Evolutionary conservation across 2,888 invertebrate genomes (phyloP).

Genomic region (Calameuta filiformis): DNA sequence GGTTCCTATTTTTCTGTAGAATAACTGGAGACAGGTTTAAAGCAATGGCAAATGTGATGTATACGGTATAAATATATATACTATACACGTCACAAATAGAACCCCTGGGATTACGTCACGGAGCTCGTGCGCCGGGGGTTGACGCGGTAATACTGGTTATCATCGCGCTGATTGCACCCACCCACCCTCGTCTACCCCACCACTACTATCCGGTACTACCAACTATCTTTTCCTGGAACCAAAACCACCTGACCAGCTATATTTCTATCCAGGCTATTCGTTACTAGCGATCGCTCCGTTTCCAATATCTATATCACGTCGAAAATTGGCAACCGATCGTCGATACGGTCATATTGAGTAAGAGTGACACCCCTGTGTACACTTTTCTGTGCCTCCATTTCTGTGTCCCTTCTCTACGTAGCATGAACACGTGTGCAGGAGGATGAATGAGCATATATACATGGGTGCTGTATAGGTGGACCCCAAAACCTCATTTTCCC

Average conservation of each 20-base stretch:
- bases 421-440: not conserved
- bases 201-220: slow-evolving; percentile 9
- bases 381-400: not conserved
- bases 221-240: slow-evolving; percentile 25
- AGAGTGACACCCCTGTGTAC: not conserved
- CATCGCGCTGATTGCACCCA: slow-evolving; percentile 58
- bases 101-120: slow-evolving; percentile 51
- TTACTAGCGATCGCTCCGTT: not conserved
- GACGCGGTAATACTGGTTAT: slow-evolving; percentile 61
- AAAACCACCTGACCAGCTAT: not conserved
- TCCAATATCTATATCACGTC: not conserved
- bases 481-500: not conserved
- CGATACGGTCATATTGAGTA: not conserved
- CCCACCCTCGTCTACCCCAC: slow-evolving; percentile 21
- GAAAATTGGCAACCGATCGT: not conserved
- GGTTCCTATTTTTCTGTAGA: not conserved
- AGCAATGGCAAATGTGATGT: not conserved
- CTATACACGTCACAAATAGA: slow-evolving; percentile 41
- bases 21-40: not conserved
- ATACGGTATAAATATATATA: not conserved
- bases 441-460: not conserved
- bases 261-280: slow-evolving; percentile 1
- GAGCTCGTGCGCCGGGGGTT: slow-evolving; percentile 44
- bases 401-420: not conserved
- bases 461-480: not conserved